Base-by-base conservation (phyloP, 2,797 vertebrate species). In the Denticeps clupeoides region DNA sequence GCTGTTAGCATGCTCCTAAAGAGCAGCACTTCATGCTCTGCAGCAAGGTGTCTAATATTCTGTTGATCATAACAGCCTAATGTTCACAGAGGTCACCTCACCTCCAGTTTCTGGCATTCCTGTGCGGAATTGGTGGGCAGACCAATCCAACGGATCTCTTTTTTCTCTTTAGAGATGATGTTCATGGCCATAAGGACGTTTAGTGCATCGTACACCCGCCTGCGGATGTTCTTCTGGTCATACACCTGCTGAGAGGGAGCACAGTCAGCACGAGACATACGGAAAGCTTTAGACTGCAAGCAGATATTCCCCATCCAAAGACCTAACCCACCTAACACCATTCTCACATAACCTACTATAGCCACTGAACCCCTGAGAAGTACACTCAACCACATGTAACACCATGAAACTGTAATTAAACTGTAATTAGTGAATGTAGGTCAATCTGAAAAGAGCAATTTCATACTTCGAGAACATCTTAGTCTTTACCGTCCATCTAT, bases 111-210 rank as follows among this genome's bases (percentile, higher is more conserved):
- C 47, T 82, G 87, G 70, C 86, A 91, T 51, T 91, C 86, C 70
- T 88, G 87, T 57, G 86, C 87, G 0, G 88, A 89, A 52, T 89
- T 89, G 35, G 86, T 89, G 44, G 87, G 88, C 49, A 91, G 72
- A 15, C 87, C 87, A 1, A 89, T 89, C 86, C 88, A 90, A 13
- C 82, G 82, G 55, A 91, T 90, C 72, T 90, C 87, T 58, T 91
- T 90, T 70, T 89, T 90, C 60, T 88, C 87, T 70, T 91, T 90
- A 51, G 87, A 91, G 73, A 91, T 91, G 7, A 91, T 91, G 67
- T 90, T 90, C 87, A 89, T 90, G 28, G 88, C 87, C 88, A 89
- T 90, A 43, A 91, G 69, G 29, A 90, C 87, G 5, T 90, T 91
- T 48, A 91, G 81, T 5, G 88, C 88, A 63, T 90, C 88, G 0